Evolutionary conservation across 1,140 invertebrate genomes (phyloP).

Genomic region (Hypsibius dujardini): DNA sequence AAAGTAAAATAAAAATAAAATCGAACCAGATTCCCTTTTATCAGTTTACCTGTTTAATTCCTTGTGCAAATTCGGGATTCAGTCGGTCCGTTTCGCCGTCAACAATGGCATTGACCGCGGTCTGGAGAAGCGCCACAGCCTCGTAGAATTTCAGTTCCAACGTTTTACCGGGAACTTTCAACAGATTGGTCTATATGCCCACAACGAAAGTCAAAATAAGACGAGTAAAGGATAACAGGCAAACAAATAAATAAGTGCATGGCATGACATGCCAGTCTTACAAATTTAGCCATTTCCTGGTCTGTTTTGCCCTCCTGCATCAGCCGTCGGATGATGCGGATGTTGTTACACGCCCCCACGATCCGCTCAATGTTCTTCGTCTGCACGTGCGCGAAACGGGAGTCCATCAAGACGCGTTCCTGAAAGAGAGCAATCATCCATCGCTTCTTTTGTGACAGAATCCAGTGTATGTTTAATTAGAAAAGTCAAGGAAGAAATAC

Average conservation of each 20-base stretch:
- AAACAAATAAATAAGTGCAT: conserved; percentile 23
- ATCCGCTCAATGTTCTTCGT: conserved; percentile 32
- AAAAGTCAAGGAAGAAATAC: conserved; percentile 33
- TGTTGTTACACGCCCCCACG: neutral
- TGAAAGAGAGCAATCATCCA: conserved; percentile 23
- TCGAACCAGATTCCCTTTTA: no score
- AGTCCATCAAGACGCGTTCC: conserved; percentile 46
- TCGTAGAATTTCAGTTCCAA: conserved; percentile 34
- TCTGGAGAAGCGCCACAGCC: conserved; percentile 36
- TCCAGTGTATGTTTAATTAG: neutral
- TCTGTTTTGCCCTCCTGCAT: conserved; percentile 19
- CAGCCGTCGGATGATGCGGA: neutral
- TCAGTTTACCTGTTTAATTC: conserved; percentile 37
- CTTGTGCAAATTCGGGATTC: conserved; percentile 23
- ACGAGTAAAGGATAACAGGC: no score
- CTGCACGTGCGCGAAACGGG: conserved; percentile 60
- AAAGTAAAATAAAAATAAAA: no score
- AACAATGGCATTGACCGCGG: conserved; percentile 35
- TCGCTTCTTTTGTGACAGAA: conserved; percentile 12
- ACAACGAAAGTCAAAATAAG: conserved; percentile 1
- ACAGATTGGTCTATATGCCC: conserved; percentile 21
- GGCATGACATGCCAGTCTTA: no score
- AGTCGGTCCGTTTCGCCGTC: conserved; percentile 36
- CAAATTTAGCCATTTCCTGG: neutral
- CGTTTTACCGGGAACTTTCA: conserved; percentile 29